A percentile compares a stretch with the other conserved stretches of the same genome.
These are phyloP conservation scores for Ectemnius cavifrons DNA, from an alignment of 2,888 invertebrate species.

Conservation along the genomic window DNA sequence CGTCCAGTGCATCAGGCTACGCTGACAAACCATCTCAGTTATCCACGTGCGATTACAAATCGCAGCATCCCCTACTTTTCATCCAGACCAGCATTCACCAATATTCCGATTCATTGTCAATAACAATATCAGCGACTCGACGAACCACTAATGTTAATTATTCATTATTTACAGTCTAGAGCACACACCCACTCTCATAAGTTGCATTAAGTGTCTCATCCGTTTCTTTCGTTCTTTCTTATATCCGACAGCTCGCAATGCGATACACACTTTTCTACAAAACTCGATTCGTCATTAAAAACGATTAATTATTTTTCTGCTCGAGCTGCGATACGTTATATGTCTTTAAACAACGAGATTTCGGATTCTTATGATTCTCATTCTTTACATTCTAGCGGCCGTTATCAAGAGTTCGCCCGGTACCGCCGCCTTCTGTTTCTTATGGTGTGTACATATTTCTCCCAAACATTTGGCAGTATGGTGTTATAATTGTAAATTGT, in stretches of 20 bases:
- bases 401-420: constrained; percentile 15
- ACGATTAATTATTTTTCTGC: constrained; percentile 15
- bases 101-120: constrained; percentile 18
- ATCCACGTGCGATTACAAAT: constrained; percentile 55
- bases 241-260: constrained; percentile 4
- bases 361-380: constrained; percentile 19
- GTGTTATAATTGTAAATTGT: constrained; percentile 37
- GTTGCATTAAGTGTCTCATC: constrained; percentile 18
- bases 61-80: constrained; percentile 16
- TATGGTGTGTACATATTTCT: constrained; percentile 5
- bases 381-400: constrained; percentile 28
- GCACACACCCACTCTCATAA: constrained; percentile 27
- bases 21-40: constrained; percentile 49
- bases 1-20: constrained; percentile 64
- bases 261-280: constrained; percentile 18
- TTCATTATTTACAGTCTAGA: constrained; percentile 58
- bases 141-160: constrained; percentile 54
- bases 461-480: constrained; percentile 53
- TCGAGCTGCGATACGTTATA: constrained; percentile 16
- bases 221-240: constrained; percentile 8
- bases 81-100: constrained; percentile 14
- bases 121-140: constrained; percentile 49
- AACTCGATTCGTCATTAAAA: constrained; percentile 22
- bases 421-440: constrained; percentile 20
- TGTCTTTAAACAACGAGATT: constrained; percentile 14